Evolutionary conservation across 2,113 vertebrate genomes (phyloP).

Genomic region (Okapia johnstoni): DNA sequence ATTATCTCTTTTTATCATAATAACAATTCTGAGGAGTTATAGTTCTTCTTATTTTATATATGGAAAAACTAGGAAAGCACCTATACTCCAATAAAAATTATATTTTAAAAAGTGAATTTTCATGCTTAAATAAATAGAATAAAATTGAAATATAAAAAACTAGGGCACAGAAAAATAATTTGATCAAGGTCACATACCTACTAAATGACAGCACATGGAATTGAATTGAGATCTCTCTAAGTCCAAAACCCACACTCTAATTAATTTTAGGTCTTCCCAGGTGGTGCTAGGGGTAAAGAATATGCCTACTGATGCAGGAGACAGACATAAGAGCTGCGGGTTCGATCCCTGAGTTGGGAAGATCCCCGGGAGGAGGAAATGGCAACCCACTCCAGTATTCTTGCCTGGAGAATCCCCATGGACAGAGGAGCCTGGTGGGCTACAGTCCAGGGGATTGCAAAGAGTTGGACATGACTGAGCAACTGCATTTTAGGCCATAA

Average conservation of each 20-base stretch:
- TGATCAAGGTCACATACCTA: not conserved
- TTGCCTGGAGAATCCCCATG: not conserved
- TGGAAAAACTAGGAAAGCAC: not conserved
- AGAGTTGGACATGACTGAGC: accelerated
- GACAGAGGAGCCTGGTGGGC: not conserved
- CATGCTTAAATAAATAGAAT: not conserved
- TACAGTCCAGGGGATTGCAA: not conserved
- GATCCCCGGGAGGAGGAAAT: not conserved
- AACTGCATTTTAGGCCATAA: not conserved
- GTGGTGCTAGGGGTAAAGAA: not conserved
- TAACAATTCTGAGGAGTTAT: not conserved
- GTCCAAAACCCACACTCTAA: not conserved
- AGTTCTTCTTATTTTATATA: not conserved
- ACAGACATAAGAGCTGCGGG: not conserved
- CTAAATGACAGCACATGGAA: not conserved
- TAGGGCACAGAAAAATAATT: not conserved
- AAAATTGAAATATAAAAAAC: not conserved
- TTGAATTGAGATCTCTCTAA: not conserved
- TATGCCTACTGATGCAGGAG: not conserved
- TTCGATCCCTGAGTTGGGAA: not conserved
- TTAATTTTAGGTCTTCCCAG: not conserved
- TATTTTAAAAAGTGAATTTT: not conserved
- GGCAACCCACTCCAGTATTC: not conserved
- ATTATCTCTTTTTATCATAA: not conserved
- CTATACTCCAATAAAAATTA: not conserved